Evolutionary conservation across 2,888 invertebrate species (phyloP).

Genomic region (Rhagonycha lutea): DNA sequence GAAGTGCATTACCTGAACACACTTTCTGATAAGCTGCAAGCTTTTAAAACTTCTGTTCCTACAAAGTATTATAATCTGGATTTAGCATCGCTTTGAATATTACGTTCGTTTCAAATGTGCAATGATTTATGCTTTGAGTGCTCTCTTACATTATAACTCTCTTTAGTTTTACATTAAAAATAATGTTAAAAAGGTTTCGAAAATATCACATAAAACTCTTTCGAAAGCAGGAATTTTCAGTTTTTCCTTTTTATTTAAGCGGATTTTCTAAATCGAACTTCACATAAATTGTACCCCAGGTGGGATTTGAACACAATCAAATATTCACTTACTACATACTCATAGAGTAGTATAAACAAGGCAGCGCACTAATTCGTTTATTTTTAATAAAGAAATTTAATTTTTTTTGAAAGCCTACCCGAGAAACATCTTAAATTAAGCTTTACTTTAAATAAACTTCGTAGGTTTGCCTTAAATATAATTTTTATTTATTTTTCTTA

Average conservation of each 20-base stretch:
- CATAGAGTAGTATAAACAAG: too few species aligned
- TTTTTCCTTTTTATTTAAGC: neutral
- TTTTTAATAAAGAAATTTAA: too few species aligned
- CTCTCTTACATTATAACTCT: neutral
- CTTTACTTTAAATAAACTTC: too few species aligned
- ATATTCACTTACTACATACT: neutral
- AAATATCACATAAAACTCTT: neutral
- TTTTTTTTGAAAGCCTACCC: too few species aligned
- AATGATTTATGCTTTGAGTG: neutral
- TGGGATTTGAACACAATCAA: neutral
- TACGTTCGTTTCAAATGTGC: neutral
- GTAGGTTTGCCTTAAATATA: too few species aligned
- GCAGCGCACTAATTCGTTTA: too few species aligned
- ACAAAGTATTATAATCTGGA: slow-evolving; percentile 15
- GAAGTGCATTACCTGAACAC: neutral
- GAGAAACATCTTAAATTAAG: too few species aligned
- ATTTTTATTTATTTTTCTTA: too few species aligned
- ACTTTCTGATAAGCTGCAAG: neutral
- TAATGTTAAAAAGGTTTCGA: neutral
- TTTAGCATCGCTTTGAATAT: neutral
- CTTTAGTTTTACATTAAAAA: neutral
- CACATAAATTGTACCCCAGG: neutral
- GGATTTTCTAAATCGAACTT: neutral
- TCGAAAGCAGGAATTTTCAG: neutral
- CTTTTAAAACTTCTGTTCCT: slow-evolving; percentile 10